These are phyloP conservation scores for Phymastichus coffea DNA, from an alignment of 1,140 invertebrate species.

Conservation along the genomic window DNA sequence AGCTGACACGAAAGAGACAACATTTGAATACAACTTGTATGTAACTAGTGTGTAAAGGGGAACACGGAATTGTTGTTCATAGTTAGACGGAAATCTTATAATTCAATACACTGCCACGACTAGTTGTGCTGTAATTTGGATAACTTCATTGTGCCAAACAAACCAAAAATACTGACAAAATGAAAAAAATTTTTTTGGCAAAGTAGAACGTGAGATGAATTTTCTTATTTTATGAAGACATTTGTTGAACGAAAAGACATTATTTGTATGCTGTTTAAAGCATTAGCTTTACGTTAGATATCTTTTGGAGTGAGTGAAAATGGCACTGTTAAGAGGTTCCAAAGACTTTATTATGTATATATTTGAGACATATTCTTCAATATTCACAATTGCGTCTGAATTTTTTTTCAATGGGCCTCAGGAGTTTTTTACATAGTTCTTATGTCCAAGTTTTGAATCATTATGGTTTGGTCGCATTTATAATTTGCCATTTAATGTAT, in stretches of 20 bases:
- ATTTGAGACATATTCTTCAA: too few species aligned
- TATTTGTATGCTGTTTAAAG: slow-evolving; percentile 17
- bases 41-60: not conserved
- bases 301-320: slow-evolving; percentile 23
- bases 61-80: not conserved
- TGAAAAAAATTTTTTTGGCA: slow-evolving; percentile 8
- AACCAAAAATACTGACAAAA: slow-evolving; percentile 10
- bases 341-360: too few species aligned
- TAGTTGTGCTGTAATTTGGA: slow-evolving; percentile 7
- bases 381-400: too few species aligned
- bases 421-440: too few species aligned
- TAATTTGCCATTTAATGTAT: too few species aligned
- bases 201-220: slow-evolving; percentile 19
- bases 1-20: too few species aligned
- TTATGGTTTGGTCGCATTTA: too few species aligned
- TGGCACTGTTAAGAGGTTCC: slow-evolving; percentile 18
- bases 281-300: slow-evolving; percentile 17
- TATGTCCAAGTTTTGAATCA: too few species aligned
- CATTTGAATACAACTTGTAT: too few species aligned
- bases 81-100: not conserved
- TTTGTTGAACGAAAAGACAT: slow-evolving; percentile 27
- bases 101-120: not conserved
- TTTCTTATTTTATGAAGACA: slow-evolving; percentile 22
- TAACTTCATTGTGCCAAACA: slow-evolving; percentile 25
- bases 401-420: too few species aligned